Percentiles rank a stretch among this genome's conserved stretches.
These are phyloP conservation scores for Borostomias antarcticus DNA, from an alignment of 2,797 vertebrate species.

Conservation along the genomic window DNA sequence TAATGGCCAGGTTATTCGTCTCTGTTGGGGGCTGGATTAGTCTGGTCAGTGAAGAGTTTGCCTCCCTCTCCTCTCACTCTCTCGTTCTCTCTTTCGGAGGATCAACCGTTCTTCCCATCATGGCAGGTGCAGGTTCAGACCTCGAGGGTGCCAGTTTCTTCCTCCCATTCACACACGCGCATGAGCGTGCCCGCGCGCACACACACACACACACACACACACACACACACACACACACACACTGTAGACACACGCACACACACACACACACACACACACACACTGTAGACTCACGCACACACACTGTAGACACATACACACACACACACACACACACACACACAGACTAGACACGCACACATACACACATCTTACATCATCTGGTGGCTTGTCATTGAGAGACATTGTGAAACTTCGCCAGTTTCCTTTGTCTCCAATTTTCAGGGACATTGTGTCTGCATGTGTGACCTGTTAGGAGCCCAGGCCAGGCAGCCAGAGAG, in stretches of 20 bases:
- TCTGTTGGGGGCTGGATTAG: no score
- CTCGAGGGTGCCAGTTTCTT: slow-evolving; percentile 9
- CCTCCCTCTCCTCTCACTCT: neutral
- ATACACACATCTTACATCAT: no score
- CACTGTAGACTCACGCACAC: no score
- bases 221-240: slow-evolving; percentile 1
- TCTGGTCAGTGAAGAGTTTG: neutral
- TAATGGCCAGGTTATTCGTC: neutral
- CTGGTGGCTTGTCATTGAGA: neutral
- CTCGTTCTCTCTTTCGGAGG: neutral
- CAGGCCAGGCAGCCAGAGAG: no score
- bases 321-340: slow-evolving; percentile 3
- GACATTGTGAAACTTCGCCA: neutral
- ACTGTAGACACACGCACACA: slow-evolving; percentile 7
- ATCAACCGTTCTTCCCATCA: neutral
- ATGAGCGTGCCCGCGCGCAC: no score
- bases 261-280: neutral
- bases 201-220: slow-evolving; percentile 6
- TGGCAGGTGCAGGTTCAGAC: slow-evolving; percentile 7
- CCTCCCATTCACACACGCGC: neutral
- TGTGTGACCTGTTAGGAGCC: neutral
- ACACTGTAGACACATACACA: slow-evolving; percentile 6
- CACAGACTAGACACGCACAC: no score
- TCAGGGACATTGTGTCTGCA: neutral
- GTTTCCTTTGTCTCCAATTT: neutral